Evolutionary conservation across 2,797 vertebrate genomes (phyloP).

Genomic region (Catharus ustulatus): DNA sequence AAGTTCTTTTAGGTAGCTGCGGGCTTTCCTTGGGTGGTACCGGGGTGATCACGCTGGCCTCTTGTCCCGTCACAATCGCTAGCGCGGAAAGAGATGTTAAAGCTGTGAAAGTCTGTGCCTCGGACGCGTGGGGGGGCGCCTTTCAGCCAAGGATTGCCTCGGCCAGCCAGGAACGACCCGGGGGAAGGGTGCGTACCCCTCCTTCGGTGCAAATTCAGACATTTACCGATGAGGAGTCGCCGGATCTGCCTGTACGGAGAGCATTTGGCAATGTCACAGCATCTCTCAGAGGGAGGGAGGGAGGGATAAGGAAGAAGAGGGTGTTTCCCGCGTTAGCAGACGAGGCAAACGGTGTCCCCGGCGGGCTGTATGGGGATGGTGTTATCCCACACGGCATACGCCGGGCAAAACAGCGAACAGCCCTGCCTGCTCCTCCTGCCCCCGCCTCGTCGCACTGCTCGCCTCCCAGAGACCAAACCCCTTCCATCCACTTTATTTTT

Average conservation of each 20-base stretch:
- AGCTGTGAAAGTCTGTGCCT: neutral
- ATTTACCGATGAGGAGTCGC: neutral
- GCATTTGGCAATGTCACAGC: neutral
- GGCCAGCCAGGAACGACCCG: neutral
- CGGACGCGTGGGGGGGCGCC: neutral
- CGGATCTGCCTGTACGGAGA: neutral
- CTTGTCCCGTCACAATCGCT: neutral
- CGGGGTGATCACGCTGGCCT: fast-evolving
- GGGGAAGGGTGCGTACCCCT: neutral
- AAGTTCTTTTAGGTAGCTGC: neutral
- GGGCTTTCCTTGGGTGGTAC: neutral
- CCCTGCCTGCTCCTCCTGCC: neutral
- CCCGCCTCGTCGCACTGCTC: neutral
- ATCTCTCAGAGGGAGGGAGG: neutral
- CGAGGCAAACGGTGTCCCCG: neutral
- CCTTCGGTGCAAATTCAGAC: neutral
- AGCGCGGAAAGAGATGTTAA: neutral
- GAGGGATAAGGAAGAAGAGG: neutral
- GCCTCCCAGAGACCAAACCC: neutral
- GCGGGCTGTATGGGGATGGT: neutral
- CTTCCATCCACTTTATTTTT: neutral
- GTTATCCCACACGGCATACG: neutral
- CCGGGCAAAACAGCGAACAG: neutral
- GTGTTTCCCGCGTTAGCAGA: neutral
- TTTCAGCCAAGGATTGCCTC: neutral